These are phyloP conservation scores for Acinonyx jubatus DNA, from an alignment of 2,113 vertebrate species.

Conservation along the genomic window DNA sequence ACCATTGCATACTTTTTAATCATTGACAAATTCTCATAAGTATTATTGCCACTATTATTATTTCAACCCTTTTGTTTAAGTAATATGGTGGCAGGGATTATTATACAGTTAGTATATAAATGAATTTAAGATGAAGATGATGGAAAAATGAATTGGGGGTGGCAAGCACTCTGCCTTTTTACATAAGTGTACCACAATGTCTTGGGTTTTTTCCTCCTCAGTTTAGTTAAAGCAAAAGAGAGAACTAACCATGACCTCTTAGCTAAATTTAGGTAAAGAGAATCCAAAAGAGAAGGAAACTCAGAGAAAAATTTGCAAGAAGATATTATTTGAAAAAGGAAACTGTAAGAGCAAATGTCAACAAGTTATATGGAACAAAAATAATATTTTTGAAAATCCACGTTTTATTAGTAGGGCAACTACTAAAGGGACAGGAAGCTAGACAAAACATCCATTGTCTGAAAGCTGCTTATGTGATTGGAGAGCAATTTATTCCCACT, in stretches of 20 bases:
- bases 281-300: neutral
- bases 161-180: neutral
- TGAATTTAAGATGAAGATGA: neutral
- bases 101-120: neutral
- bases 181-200: neutral
- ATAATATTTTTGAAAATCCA: neutral
- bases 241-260: neutral
- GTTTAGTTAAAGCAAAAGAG: neutral
- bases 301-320: neutral
- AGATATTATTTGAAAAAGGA: neutral
- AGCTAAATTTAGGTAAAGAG: neutral
- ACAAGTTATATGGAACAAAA: neutral
- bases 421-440: neutral
- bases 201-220: neutral
- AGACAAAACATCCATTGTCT: neutral
- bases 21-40: neutral
- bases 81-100: neutral
- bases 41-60: neutral
- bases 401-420: neutral
- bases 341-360: neutral
- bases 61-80: neutral
- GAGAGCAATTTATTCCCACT: neutral
- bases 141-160: neutral
- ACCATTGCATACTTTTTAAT: neutral
- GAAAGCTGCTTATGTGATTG: neutral